Percentiles rank a stretch among this genome's conserved stretches.
These are phyloP conservation scores for Epizoanthus rinbou DNA, from an alignment of 92 coral and sea anemone species.

Conservation along the genomic window DNA sequence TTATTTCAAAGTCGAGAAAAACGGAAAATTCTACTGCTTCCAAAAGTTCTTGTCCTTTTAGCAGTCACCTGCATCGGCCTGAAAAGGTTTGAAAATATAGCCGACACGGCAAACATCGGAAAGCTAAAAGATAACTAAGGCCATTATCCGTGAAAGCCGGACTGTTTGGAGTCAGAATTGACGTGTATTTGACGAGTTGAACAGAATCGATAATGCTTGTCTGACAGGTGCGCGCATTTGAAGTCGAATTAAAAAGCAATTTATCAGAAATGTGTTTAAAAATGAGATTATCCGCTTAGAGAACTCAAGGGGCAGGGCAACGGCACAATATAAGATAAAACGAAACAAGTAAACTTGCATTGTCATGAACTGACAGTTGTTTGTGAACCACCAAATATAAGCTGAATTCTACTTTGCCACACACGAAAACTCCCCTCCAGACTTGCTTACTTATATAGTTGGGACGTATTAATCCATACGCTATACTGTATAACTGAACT, in stretches of 20 bases:
- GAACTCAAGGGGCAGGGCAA: constrained; percentile 9
- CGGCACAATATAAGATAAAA: neutral
- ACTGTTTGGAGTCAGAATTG: constrained; percentile 30
- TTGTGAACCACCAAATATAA: too few species aligned
- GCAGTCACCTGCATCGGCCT: constrained; percentile 25
- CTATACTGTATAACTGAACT: too few species aligned
- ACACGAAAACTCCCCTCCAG: too few species aligned
- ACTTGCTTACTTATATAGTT: too few species aligned
- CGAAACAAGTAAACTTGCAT: neutral
- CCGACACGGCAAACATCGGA: constrained; percentile 13
- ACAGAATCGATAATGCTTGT: constrained; percentile 3
- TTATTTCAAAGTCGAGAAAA: neutral
- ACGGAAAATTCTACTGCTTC: neutral
- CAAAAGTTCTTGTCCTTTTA: constrained; percentile 2
- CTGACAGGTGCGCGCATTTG: constrained; percentile 30
- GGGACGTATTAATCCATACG: too few species aligned
- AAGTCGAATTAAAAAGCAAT: constrained; percentile 24
- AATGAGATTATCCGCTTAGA: constrained; percentile 16
- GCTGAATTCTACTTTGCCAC: too few species aligned
- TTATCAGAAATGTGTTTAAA: constrained; percentile 24
- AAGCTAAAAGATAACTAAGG: constrained; percentile 9
- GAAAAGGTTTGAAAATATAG: neutral
- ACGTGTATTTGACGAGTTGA: constrained; percentile 24
- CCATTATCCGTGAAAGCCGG: constrained; percentile 31
- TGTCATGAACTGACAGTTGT: neutral